These are phyloP conservation scores for Euphydryas editha DNA, from an alignment of 2,888 invertebrate species.

Conservation along the genomic window DNA sequence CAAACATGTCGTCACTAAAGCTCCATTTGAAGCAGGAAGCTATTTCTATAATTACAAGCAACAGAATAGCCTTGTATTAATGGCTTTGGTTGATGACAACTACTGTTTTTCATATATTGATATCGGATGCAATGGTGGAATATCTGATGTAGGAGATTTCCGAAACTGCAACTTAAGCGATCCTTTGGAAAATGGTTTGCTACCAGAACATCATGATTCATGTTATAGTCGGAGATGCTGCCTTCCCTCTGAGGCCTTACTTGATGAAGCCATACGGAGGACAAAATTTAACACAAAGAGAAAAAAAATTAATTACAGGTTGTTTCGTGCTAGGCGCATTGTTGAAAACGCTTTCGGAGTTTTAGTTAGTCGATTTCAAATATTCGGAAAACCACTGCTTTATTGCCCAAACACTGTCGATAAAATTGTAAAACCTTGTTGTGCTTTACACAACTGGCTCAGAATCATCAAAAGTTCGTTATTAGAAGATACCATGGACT, in stretches of 20 bases:
- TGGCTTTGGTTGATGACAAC: slow-evolving; percentile 6
- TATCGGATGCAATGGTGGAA: slow-evolving; percentile 34
- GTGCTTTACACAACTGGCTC: too few relatives aligned
- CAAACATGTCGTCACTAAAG: slow-evolving; percentile 34
- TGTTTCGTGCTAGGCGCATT: neutral
- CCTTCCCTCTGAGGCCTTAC: slow-evolving; percentile 9
- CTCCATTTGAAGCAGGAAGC: slow-evolving; percentile 38
- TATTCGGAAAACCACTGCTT: neutral
- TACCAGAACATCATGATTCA: slow-evolving; percentile 35
- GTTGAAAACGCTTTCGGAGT: neutral
- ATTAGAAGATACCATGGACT: too few relatives aligned
- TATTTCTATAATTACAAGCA: slow-evolving; percentile 38
- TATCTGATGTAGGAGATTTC: slow-evolving; percentile 47
- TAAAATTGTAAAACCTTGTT: too few relatives aligned
- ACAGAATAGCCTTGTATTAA: slow-evolving; percentile 21
- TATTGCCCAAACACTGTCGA: too few relatives aligned
- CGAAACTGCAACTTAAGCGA: slow-evolving; percentile 35
- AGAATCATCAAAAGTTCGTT: too few relatives aligned
- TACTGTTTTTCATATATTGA: slow-evolving; percentile 36
- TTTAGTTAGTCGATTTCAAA: neutral
- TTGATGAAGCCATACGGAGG: slow-evolving; percentile 8
- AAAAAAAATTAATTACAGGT: neutral
- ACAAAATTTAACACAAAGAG: neutral
- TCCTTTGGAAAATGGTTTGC: slow-evolving; percentile 35
- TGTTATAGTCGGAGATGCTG: slow-evolving; percentile 27